These are phyloP conservation scores for Rutpela maculata DNA, from an alignment of 2,888 invertebrate species.

Conservation along the genomic window DNA sequence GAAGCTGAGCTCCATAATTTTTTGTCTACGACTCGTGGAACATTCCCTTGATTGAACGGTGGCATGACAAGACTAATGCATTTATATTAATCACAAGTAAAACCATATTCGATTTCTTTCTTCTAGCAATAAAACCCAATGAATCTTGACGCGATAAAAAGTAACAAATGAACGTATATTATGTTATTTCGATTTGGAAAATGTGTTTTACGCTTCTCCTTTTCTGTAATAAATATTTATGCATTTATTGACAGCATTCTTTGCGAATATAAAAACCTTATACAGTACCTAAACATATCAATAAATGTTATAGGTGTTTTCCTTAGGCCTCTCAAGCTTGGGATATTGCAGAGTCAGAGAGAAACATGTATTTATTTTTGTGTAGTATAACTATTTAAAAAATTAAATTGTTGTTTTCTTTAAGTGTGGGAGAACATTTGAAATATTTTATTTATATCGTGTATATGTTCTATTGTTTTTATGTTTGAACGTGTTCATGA, in stretches of 20 bases:
- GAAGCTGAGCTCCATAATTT: constrained; percentile 4
- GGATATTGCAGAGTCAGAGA: too few species aligned
- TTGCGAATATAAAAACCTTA: neutral
- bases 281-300: neutral
- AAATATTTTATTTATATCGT: too few species aligned
- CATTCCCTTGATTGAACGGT: constrained; percentile 25
- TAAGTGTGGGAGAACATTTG: too few species aligned
- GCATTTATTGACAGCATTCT: neutral
- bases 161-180: constrained; percentile 27
- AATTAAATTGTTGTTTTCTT: too few species aligned
- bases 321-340: too few species aligned
- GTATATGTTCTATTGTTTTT: too few species aligned
- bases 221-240: neutral
- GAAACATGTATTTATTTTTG: too few species aligned
- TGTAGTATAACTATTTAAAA: too few species aligned
- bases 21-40: constrained; percentile 14
- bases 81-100: constrained; percentile 24
- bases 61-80: constrained; percentile 34
- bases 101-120: constrained; percentile 26
- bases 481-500: too few species aligned
- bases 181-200: constrained; percentile 14
- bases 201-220: constrained; percentile 11
- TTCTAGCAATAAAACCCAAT: constrained; percentile 28
- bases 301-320: neutral
- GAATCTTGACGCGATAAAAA: constrained; percentile 34